Percentiles rank a stretch among this genome's conserved stretches.
Conservation (phyloP, 2,113 vertebrate species). For the Antechinus stuartii region DNA sequence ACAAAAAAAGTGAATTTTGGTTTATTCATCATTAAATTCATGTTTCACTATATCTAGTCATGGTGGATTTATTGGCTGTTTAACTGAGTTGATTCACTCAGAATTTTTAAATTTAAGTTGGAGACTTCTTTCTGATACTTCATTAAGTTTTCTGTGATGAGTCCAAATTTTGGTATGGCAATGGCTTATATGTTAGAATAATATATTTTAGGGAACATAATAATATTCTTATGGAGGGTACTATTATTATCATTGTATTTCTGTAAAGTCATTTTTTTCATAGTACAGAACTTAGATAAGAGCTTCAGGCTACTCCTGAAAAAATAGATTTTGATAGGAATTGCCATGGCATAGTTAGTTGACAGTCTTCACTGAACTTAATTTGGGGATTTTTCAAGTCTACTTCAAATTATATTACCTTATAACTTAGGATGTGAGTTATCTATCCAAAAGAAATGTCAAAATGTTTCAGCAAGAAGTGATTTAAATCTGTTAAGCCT, state of each 20-base stretch:
- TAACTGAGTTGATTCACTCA: neutral
- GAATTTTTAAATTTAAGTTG: neutral
- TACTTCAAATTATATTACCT: conserved; percentile 1
- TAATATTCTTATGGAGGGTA: neutral
- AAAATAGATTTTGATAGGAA: neutral
- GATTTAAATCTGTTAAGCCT: neutral
- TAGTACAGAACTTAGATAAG: neutral
- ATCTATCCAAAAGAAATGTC: conserved; percentile 17
- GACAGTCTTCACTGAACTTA: neutral
- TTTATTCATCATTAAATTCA: neutral
- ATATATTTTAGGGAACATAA: neutral
- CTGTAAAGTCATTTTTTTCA: neutral
- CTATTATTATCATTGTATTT: neutral
- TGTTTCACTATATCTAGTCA: neutral
- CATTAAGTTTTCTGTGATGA: neutral
- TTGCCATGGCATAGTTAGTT: neutral
- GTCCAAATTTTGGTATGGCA: neutral
- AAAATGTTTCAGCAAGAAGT: neutral
- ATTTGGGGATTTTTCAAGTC: neutral
- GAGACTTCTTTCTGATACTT: neutral
- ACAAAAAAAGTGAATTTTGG: neutral
- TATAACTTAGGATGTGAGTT: neutral
- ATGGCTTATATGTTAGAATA: neutral
- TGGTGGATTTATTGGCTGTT: neutral
- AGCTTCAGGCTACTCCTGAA: neutral